Evolutionary conservation across 2,113 vertebrate species (phyloP).

Genomic region (Bubo bubo): DNA sequence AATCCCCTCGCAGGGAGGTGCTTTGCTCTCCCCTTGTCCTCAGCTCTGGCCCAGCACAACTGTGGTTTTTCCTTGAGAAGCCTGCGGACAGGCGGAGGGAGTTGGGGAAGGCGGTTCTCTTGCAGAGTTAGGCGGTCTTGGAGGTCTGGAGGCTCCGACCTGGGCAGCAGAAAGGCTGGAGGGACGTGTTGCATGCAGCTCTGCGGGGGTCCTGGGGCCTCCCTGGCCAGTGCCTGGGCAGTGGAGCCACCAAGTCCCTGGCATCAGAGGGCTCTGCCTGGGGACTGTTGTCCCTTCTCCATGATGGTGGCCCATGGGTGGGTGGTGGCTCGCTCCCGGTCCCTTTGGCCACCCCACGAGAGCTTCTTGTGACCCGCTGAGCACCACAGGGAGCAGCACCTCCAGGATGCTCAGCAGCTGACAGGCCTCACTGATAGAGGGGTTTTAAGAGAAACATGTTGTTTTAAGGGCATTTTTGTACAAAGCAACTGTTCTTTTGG

Average conservation of each 20-base stretch:
- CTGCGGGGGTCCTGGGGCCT: not conserved
- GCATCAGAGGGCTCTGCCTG: not conserved
- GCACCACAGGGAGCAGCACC: not conserved
- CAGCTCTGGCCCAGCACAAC: not conserved
- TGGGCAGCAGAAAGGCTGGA: not conserved
- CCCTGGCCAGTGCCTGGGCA: not conserved
- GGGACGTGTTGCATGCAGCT: fast-evolving
- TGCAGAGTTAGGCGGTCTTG: not conserved
- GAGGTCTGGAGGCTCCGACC: constrained; percentile 40
- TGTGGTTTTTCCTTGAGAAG: not conserved
- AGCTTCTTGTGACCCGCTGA: not conserved
- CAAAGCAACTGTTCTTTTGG: constrained; percentile 70
- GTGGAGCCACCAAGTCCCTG: not conserved
- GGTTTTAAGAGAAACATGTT: not conserved
- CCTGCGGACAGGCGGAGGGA: not conserved
- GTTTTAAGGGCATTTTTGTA: constrained; percentile 78
- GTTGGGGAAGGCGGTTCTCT: not conserved
- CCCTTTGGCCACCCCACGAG: not conserved
- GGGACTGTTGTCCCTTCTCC: not conserved
- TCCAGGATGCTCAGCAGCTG: not conserved
- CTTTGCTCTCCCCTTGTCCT: not conserved
- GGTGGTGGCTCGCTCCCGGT: not conserved
- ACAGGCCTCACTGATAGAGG: not conserved
- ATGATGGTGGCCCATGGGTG: not conserved
- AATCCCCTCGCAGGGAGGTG: not conserved